Conservation (phyloP, 2,113 vertebrate species). For the Syrmaticus mikado region DNA sequence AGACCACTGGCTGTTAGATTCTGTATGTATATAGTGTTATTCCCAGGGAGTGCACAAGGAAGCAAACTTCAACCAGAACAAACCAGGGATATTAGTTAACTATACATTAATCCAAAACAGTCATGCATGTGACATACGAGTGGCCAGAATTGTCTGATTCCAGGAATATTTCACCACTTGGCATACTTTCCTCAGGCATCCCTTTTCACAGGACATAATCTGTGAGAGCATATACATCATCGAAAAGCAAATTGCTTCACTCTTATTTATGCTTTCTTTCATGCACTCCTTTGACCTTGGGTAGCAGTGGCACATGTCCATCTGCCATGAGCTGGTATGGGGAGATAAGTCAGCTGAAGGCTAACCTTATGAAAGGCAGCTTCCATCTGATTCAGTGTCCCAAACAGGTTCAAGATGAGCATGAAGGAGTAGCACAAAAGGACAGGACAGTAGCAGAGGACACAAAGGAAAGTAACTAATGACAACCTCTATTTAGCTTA, state of each 20-base stretch:
- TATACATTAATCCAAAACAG: not conserved
- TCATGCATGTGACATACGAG: rapidly evolving
- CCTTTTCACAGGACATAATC: not conserved
- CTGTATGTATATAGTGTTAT: not conserved
- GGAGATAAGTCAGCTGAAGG: not conserved
- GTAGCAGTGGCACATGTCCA: not conserved
- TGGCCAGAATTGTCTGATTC: not conserved
- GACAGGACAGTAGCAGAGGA: not conserved
- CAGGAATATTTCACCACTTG: not conserved
- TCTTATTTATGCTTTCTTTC: not conserved
- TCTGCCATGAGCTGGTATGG: not conserved
- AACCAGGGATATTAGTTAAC: not conserved
- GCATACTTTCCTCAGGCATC: not conserved
- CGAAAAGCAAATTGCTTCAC: not conserved
- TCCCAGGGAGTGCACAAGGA: not conserved
- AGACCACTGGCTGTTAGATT: not conserved
- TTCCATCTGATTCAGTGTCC: not conserved
- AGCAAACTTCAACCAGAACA: not conserved
- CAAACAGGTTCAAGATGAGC: not conserved
- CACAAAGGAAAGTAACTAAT: not conserved
- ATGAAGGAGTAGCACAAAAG: not conserved
- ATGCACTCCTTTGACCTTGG: not conserved
- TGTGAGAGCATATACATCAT: not conserved
- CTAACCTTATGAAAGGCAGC: not conserved
- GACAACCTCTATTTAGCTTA: not conserved